Evolutionary conservation across 2,797 vertebrate species (phyloP).

Genomic region (Clarias fuscus): DNA sequence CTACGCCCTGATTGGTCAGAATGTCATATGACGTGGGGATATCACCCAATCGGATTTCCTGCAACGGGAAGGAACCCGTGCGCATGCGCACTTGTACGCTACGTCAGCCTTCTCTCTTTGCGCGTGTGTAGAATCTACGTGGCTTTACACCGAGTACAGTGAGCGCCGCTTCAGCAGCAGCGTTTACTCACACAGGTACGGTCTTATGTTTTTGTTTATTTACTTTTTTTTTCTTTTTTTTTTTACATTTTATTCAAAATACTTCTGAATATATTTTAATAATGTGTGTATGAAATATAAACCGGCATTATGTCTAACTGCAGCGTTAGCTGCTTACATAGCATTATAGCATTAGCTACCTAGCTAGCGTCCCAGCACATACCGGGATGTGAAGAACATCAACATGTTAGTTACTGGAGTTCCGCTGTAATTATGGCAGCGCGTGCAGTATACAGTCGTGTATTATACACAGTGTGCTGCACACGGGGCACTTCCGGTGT

Average conservation of each 20-base stretch:
- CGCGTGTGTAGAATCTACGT: slow-evolving; percentile 63
- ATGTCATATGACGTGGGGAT: not conserved
- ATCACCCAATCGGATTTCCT: not conserved
- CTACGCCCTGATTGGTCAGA: not conserved
- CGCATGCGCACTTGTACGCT: slow-evolving; percentile 67
- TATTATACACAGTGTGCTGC: not conserved
- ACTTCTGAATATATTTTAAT: not conserved
- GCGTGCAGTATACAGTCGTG: no score
- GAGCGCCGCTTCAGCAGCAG: not conserved
- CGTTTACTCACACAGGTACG: slow-evolving; percentile 50
- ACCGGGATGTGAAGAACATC: no score
- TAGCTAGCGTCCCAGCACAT: not conserved
- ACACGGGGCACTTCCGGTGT: not conserved
- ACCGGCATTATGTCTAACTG: no score
- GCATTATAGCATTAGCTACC: not conserved
- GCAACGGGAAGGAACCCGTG: no score
- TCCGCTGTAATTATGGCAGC: no score
- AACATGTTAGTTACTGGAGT: not conserved
- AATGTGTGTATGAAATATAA: not conserved
- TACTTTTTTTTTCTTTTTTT: no score
- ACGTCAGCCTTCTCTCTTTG: slow-evolving; percentile 68
- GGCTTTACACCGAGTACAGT: slow-evolving; percentile 52
- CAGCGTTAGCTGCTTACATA: not conserved
- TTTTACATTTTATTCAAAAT: not conserved
- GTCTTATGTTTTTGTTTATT: accelerated